Evolutionary conservation across 2,113 vertebrate genomes (phyloP).

Genomic region (Procavia capensis): DNA sequence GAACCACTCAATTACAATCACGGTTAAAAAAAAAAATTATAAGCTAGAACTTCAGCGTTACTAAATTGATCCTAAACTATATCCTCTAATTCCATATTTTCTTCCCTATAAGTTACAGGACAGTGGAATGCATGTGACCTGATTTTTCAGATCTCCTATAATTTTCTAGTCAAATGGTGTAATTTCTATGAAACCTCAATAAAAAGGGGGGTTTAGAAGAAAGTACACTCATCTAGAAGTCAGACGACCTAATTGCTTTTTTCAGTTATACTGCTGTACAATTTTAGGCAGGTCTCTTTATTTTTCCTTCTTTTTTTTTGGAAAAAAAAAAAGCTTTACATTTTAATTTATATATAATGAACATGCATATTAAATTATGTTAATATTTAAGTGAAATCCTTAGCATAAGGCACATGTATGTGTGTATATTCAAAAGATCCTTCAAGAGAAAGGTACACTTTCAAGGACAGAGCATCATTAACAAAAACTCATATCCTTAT

Average conservation of each 20-base stretch:
- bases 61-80: slow-evolving; percentile 59
- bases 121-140: slow-evolving; percentile 68
- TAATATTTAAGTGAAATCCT: background rate
- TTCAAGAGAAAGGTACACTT: slow-evolving; percentile 26
- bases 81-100: slow-evolving; percentile 50
- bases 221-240: slow-evolving; percentile 36
- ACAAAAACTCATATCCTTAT: background rate
- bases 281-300: background rate
- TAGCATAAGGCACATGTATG: background rate
- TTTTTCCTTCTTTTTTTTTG: background rate
- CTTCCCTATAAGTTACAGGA: slow-evolving; percentile 59
- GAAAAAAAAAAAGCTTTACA: background rate
- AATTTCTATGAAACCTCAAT: slow-evolving; percentile 70
- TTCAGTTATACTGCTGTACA: slow-evolving; percentile 39
- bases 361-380: background rate
- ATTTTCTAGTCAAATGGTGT: slow-evolving; percentile 72
- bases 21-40: slow-evolving; percentile 71
- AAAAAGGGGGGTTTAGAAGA: slow-evolving; percentile 40
- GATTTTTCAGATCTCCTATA: slow-evolving; percentile 65
- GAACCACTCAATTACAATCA: slow-evolving; percentile 74
- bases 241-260: slow-evolving; percentile 61
- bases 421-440: background rate
- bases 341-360: background rate
- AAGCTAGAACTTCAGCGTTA: slow-evolving; percentile 62
- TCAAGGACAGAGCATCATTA: slow-evolving; percentile 2